These are phyloP conservation scores for Siphonodentalium dalli DNA, from an alignment of 2,888 invertebrate genomes.

Conservation along the genomic window DNA sequence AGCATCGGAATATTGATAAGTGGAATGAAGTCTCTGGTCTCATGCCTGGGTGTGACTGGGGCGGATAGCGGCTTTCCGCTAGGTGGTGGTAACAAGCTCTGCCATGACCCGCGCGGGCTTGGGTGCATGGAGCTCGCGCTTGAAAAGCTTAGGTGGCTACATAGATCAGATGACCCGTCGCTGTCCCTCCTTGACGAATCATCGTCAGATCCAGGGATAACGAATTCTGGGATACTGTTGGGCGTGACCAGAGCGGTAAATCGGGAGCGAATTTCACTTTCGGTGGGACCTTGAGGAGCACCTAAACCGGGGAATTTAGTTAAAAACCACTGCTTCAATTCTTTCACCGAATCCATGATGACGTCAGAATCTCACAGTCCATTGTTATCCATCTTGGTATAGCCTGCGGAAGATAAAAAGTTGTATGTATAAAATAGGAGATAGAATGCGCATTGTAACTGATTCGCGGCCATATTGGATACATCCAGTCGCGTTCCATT, in stretches of 20 bases:
- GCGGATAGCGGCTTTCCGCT: conserved; percentile 37
- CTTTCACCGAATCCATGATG: conserved; percentile 49
- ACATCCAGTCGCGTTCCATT: too few relatives aligned
- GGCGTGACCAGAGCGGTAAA: conserved; percentile 46
- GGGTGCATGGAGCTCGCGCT: conserved; percentile 35
- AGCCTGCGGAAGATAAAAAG: too few relatives aligned
- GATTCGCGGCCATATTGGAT: too few relatives aligned
- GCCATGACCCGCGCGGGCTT: conserved; percentile 20
- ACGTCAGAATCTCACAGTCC: too few relatives aligned
- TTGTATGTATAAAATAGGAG: too few relatives aligned
- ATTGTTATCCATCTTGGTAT: too few relatives aligned
- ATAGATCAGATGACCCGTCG: conserved; percentile 33
- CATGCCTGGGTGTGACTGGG: conserved; percentile 46
- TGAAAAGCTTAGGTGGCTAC: conserved; percentile 33
- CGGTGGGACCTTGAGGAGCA: conserved; percentile 11
- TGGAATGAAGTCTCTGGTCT: conserved; percentile 29
- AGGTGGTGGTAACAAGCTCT: conserved; percentile 21
- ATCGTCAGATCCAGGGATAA: conserved; percentile 52
- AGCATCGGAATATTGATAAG: conserved; percentile 19
- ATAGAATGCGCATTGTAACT: too few relatives aligned
- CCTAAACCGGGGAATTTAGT: conserved; percentile 40
- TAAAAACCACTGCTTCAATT: conserved; percentile 50
- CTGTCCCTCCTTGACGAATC: conserved; percentile 47
- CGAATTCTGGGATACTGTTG: conserved; percentile 52
- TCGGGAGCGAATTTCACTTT: conserved; percentile 1